Base-by-base conservation (phyloP, 92 coral and sea anemone species). In the Phenganax subtilis region DNA sequence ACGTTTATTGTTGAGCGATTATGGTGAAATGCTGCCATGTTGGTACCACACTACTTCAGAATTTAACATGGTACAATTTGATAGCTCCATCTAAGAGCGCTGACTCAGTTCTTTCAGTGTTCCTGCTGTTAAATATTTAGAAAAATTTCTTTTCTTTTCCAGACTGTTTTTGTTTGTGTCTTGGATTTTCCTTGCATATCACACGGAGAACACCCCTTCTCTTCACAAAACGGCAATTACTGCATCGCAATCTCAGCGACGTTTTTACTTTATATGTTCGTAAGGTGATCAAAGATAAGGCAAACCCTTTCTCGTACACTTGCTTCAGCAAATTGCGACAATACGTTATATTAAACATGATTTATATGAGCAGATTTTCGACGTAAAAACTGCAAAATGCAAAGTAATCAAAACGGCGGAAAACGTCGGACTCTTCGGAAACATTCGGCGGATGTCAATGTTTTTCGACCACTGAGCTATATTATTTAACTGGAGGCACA, bases 111-210 rank as follows among this genome's bases (percentile, higher is more conserved):
- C 17, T n/a, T 31, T 51, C 52, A 59, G 3, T 69, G 10, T 51
- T 69, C 55, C 52, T 9, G 7, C 9, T 47, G 31, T 20, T 6
- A 6, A 53, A 73, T 73, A 6, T 73, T 79, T 79, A 79, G 51
- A 63, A 79, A 54, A 63, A 63, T 51, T 64, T 79, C 83, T 79
- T 79, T 64, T 79, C 83, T 61, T 51, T 61, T 82, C 88, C 90
- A 44, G 88, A 87, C 66, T 96, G 97, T 68, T 96, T 96, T 80
- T 96, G 99, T 81, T 96, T 96, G 92, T 96, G 99, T 57, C 94
- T 92, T 30, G 91, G 91, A 82, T 92, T 91, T 75, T 89, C 88
- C 82, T 92, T 96, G 75, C 99, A 96, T 20, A 96, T 88, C 70
- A 96, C 97, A 9, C 99, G 94, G 70, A 96, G 78, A 30, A 91